Percentiles rank a stretch among this genome's conserved stretches.
Evolutionary conservation across 2,888 invertebrate species (phyloP).

Genomic region (Silvanus unidentatus): DNA sequence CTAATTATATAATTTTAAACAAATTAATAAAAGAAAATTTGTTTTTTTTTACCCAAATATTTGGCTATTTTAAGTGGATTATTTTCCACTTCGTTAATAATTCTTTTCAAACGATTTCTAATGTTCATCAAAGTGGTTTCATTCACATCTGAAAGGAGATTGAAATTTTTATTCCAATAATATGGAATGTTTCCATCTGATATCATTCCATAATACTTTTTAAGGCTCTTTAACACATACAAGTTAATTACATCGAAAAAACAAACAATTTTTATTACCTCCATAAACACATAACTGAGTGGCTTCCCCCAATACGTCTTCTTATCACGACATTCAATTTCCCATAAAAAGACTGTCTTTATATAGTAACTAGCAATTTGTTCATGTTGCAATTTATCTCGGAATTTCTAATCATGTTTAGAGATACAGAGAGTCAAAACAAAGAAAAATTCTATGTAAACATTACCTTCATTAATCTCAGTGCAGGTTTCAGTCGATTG

Average conservation of each 20-base stretch:
- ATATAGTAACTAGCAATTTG: conserved; percentile 47
- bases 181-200: conserved; percentile 31
- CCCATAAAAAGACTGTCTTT: conserved; percentile 46
- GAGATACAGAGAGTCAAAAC: conserved; percentile 7
- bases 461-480: conserved; percentile 40
- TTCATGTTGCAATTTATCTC: conserved; percentile 38
- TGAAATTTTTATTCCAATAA: conserved; percentile 42
- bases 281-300: conserved; percentile 34
- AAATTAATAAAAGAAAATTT: too few relatives aligned
- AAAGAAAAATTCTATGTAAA: conserved; percentile 8
- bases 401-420: conserved; percentile 44
- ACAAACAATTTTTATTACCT: conserved; percentile 22
- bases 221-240: conserved; percentile 38
- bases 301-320: conserved; percentile 29
- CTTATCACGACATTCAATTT: conserved; percentile 26
- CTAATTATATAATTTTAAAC: conserved; percentile 1
- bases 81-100: conserved; percentile 42
- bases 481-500: conserved; percentile 34
- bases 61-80: conserved; percentile 29
- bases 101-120: conserved; percentile 40
- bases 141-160: conserved; percentile 39
- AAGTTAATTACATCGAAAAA: not conserved
- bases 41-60: conserved; percentile 40
- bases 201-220: conserved; percentile 30
- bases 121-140: conserved; percentile 39